Evolutionary conservation across 1,140 invertebrate genomes (phyloP).

Genomic region (Achatina immaculata): DNA sequence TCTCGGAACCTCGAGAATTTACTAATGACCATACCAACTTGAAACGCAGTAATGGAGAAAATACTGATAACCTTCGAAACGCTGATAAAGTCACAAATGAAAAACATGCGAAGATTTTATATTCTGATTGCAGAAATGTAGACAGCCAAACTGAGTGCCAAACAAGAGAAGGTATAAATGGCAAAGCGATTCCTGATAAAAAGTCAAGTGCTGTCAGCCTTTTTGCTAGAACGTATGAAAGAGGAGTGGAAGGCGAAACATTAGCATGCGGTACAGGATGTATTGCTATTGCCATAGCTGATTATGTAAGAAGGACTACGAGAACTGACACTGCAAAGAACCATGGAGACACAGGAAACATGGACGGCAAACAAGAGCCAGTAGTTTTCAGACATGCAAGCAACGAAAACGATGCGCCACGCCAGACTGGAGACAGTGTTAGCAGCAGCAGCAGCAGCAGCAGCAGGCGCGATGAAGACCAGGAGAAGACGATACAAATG

Average conservation of each 20-base stretch:
- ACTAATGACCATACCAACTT: not conserved
- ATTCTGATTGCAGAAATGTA: not conserved
- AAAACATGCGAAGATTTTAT: not conserved
- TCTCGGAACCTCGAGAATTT: not conserved
- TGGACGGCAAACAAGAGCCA: not conserved
- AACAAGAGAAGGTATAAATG: not conserved
- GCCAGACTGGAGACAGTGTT: not conserved
- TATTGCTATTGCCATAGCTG: constrained; percentile 40
- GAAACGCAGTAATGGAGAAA: not conserved
- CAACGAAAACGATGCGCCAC: not conserved
- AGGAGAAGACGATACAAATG: constrained; percentile 8
- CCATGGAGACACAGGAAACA: not conserved
- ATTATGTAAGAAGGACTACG: constrained; percentile 23
- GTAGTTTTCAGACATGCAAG: not conserved
- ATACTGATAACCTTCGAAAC: no score
- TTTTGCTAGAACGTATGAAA: constrained; percentile 44
- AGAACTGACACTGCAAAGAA: not conserved
- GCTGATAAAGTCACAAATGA: not conserved
- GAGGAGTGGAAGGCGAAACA: constrained; percentile 53
- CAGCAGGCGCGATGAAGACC: not conserved
- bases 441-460: not conserved
- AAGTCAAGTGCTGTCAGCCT: not conserved
- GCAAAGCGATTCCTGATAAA: not conserved
- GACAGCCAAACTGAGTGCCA: not conserved
- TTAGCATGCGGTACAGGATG: constrained; percentile 48